phyloP scores from a whole-genome alignment of 2,797 vertebrate species.

The Liasis olivaceus region DNA sequence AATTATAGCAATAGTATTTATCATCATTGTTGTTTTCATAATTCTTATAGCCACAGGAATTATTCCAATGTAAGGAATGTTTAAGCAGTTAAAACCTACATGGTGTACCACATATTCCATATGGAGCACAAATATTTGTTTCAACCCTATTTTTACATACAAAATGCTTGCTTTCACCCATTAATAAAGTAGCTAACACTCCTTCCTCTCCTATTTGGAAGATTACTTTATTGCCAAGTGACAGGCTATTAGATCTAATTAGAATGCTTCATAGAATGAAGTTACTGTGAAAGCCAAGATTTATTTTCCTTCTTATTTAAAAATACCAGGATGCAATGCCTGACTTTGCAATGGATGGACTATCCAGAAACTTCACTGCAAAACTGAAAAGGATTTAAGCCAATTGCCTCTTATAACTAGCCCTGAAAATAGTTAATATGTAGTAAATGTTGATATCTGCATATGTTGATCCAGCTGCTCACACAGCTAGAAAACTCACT shows the following conservation, averaged over 20 bases:
- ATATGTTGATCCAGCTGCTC: neutral
- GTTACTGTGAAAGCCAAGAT: neutral
- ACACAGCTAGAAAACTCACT: neutral
- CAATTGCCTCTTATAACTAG: neutral
- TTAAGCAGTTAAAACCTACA: neutral
- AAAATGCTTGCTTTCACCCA: neutral
- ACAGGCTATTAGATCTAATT: neutral
- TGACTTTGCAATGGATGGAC: neutral
- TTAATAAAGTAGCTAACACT: neutral
- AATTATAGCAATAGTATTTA: constrained; percentile 74
- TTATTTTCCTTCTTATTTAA: neutral
- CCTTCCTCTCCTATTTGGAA: neutral
- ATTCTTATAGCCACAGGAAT: constrained; percentile 77
- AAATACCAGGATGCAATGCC: neutral
- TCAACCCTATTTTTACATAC: neutral
- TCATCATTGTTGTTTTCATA: constrained; percentile 78
- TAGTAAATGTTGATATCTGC: neutral
- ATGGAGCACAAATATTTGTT: neutral
- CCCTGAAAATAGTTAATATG: neutral
- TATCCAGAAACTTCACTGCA: neutral
- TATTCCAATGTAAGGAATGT: constrained; percentile 65
- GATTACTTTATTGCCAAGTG: neutral
- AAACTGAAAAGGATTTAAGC: neutral
- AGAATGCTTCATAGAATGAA: neutral
- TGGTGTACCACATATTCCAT: neutral